Evolutionary conservation across 2,113 vertebrate genomes (phyloP).

Genomic region (Murina feae): DNA sequence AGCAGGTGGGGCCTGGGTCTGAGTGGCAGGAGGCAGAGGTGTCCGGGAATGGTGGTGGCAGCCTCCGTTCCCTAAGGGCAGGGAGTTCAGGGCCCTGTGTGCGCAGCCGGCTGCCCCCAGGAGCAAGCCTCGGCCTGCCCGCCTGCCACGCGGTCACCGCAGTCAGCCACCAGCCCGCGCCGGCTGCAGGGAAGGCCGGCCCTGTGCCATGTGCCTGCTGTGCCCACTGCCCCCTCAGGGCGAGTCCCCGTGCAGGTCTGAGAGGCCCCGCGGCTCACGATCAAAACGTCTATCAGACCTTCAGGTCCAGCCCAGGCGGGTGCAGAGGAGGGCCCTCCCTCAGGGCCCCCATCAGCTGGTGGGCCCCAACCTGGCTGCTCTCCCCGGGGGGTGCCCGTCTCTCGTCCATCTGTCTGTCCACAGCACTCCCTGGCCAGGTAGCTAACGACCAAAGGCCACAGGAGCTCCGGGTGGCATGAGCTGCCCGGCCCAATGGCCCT

Average conservation of each 20-base stretch:
- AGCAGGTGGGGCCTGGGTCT: rapidly evolving
- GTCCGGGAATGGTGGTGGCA: not conserved
- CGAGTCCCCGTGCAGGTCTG: not conserved
- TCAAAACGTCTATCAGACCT: not conserved
- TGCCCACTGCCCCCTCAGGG: not conserved
- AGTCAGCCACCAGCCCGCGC: not conserved
- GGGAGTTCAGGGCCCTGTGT: not conserved
- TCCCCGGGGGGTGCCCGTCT: too few species aligned
- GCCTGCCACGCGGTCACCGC: not conserved
- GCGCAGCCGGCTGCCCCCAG: not conserved
- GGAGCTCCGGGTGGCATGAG: too few species aligned
- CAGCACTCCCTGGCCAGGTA: not conserved
- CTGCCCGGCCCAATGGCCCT: not conserved
- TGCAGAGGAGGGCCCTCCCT: not conserved
- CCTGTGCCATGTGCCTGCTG: not conserved
- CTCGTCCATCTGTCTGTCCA: not conserved
- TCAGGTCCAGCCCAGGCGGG: not conserved
- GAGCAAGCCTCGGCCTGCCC: conserved; percentile 59
- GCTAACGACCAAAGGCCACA: not conserved
- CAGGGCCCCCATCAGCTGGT: not conserved
- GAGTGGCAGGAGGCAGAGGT: not conserved
- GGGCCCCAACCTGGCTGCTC: not conserved
- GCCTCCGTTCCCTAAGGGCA: not conserved
- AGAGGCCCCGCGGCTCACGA: not conserved
- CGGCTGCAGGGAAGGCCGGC: not conserved